Evolutionary conservation across 2,797 vertebrate species (phyloP), one percentile per base, ranked within the genome.

Genomic region (Discoglossus pictus): DNA sequence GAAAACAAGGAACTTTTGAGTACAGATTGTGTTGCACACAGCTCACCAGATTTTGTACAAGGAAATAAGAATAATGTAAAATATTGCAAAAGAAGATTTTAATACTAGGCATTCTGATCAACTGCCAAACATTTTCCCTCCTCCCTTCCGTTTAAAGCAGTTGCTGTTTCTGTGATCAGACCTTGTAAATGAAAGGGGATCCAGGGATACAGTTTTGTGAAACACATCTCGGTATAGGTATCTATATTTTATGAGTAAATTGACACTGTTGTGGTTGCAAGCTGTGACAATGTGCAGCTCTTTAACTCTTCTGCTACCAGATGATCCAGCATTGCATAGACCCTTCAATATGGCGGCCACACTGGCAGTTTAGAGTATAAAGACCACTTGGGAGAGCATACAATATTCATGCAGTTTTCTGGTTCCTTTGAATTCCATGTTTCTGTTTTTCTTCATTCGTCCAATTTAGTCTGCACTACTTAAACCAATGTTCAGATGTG

Each of bases 1-100:
- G 79, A 78, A 80, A 80, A 84, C 79, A 74, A 71, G 43, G 52
- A 74, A 67, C 77, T 82, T 82, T 82, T 79, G 76, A 80, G 76
- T 82, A 82, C 79, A 83, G 77, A 82, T 84, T 76, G 76, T 85
- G 79, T 83, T 86, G 82, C 78, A 72, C 84, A 77, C 79, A 65
- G 79, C 77, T 83, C 82, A 80, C 80, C 81, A 82, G 79, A 82
- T 85, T 88, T 86, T 86, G 76, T 86, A 86, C 78, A 78, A 81
- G 81, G 78, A 80, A 78, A 84, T 79, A 76, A 81, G 81, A 76
- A 81, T 76, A 79, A 75, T 54, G 78, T 73, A 64, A 58, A 78
- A 70, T 76, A 75, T 81, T 74, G 78, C 72, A 78, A 75, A 24
- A 74, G 82, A 82, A 88, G 85, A 86, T 85, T 84, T 84, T 81